Base-by-base conservation (phyloP, 1,140 invertebrate species). In the Dendroctonus ponderosae region DNA sequence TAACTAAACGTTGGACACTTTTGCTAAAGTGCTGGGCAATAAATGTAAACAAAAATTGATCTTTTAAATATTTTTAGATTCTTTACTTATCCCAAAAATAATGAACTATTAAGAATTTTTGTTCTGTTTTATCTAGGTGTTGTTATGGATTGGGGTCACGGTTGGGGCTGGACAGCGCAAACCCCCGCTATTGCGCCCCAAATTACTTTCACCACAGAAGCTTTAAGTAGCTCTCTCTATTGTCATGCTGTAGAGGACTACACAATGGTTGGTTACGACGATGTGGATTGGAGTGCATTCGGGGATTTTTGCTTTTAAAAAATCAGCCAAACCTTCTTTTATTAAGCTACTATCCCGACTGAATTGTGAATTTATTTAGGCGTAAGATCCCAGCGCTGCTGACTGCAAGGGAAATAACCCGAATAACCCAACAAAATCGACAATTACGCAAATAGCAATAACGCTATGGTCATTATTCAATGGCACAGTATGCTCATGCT, bases 291-390 rank as follows among this genome's bases (percentile, higher is more conserved):
- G 72, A 77, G 75, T 69, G 70, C 74, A 9, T 76, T 77, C 60
- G 76, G 74, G 37, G 77, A 79, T 64, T 78, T 79, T 64, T 73
- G 71, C 50, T 78, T 79, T 56, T 79, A 72, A 78, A 68, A 26
- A 26, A 26, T 26, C 26, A 26, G 26, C 26, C 26, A 26, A 26
- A 26, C 26, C 26, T 26, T 26, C 26, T 2, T 26, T 26, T 26
- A 26, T 1, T 26, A 26, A 26, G 26, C 26, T 26, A 26, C 26
- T 26, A 26, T 26, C 26, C 46, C 41, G 43, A 60, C 26, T 60
- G 52, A 54, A 26, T 26, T 26, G 26, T 26, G 26, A 26, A 26
- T 26, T 26, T 26, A 26, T 26, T 26, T 26, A 26, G 26, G 26
- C 26, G 26, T 26, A 26, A 26, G 26, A 26, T 26, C 26, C 26